A percentile compares a stretch with the other conserved stretches of the same genome.
Conservation (phyloP, 2,888 invertebrate species). For the Heliconius hortense region DNA sequence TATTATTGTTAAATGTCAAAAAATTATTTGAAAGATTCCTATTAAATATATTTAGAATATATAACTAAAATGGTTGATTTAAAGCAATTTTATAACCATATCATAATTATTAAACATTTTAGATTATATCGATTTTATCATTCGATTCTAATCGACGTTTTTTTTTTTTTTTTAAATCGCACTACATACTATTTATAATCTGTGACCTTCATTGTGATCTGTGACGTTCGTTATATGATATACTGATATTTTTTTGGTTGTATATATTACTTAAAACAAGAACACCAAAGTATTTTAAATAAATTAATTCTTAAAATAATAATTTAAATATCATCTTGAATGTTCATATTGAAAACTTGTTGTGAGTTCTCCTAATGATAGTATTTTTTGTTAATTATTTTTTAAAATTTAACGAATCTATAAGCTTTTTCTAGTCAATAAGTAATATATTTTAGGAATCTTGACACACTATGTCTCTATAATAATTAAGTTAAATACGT, state of each 20-base stretch:
- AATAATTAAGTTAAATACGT: too few species aligned
- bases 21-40: neutral
- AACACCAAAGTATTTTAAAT: constrained; percentile 18
- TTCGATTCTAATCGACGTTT: neutral
- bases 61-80: constrained; percentile 22
- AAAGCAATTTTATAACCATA: constrained; percentile 60
- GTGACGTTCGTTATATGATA: neutral
- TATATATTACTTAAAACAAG: neutral
- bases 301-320: constrained; percentile 4
- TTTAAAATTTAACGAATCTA: constrained; percentile 25
- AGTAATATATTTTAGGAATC: constrained; percentile 26
- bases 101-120: constrained; percentile 45
- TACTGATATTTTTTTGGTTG: neutral
- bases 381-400: constrained; percentile 18
- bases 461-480: constrained; percentile 13
- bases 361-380: constrained; percentile 2
- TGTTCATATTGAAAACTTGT: neutral
- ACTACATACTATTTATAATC: neutral
- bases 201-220: neutral
- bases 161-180: neutral
- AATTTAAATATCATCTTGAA: constrained; percentile 7
- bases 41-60: constrained; percentile 5
- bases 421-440: constrained; percentile 38
- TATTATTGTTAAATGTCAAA: neutral
- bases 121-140: constrained; percentile 17